A percentile compares a stretch with the other conserved stretches of the same genome.
Evolutionary conservation across 2,113 vertebrate species (phyloP).

Genomic region (Cervus canadensis): DNA sequence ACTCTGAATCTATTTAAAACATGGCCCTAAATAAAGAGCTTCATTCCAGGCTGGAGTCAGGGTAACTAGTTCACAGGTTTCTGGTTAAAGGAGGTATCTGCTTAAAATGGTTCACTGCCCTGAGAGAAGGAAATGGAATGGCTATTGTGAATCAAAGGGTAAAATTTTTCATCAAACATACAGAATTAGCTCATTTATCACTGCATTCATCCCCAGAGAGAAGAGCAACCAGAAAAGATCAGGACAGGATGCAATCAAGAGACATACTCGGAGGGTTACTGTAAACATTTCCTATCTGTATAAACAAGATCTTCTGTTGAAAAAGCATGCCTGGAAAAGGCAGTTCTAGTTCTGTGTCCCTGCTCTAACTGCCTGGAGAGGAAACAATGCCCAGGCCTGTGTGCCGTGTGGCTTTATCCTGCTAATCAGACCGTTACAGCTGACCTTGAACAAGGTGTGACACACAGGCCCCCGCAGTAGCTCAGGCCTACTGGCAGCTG

Average conservation of each 20-base stretch:
- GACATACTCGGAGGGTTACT: background rate
- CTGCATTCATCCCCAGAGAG: background rate
- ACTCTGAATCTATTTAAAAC: background rate
- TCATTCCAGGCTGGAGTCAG: background rate
- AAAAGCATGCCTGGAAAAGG: background rate
- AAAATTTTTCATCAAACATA: background rate
- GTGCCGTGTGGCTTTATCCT: background rate
- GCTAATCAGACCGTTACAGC: rapidly evolving
- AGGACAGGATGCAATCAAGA: background rate
- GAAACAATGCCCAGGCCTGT: background rate
- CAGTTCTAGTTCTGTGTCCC: background rate
- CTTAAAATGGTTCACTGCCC: background rate
- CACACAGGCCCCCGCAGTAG: rapidly evolving
- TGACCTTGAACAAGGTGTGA: too few relatives aligned
- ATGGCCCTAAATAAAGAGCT: background rate
- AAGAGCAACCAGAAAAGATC: background rate
- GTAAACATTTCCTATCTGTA: background rate
- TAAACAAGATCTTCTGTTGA: background rate
- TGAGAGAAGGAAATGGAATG: background rate
- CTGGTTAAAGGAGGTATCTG: background rate
- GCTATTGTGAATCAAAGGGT: background rate
- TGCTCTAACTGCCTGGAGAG: background rate
- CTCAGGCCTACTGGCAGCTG: background rate
- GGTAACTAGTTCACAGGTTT: background rate
- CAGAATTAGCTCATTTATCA: background rate